Evolutionary conservation across 2,797 vertebrate genomes (phyloP).

Genomic region (Odontamblyopus rebecca): DNA sequence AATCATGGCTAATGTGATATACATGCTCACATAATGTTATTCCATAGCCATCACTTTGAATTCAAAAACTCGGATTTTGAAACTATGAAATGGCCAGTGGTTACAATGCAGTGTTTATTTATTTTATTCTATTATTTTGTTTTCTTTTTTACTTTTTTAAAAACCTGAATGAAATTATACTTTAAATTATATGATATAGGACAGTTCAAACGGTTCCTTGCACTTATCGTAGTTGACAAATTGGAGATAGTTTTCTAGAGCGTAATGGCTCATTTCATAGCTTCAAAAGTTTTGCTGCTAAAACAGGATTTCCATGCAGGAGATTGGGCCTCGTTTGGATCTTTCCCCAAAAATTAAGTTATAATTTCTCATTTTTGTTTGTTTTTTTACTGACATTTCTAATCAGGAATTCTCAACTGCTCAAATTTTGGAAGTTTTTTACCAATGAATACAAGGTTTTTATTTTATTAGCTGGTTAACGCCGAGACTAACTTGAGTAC

Average conservation of each 20-base stretch:
- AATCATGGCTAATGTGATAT: slow-evolving; percentile 67
- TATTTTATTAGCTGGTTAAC: background rate
- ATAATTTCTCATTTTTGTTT: background rate
- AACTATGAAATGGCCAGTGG: slow-evolving; percentile 80
- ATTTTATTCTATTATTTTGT: slow-evolving; percentile 30
- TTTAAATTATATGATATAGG: slow-evolving; percentile 11
- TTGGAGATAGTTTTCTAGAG: slow-evolving; percentile 43
- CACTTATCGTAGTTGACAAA: slow-evolving; percentile 59
- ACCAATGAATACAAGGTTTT: background rate
- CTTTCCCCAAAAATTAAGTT: slow-evolving; percentile 59
- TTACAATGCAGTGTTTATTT: slow-evolving; percentile 72
- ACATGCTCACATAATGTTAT: slow-evolving; percentile 65
- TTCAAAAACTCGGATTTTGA: slow-evolving; percentile 73
- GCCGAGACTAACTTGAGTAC: no score
- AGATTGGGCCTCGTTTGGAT: slow-evolving; percentile 33
- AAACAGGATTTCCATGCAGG: slow-evolving; percentile 72
- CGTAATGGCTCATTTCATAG: slow-evolving; percentile 77
- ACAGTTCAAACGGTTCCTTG: slow-evolving; percentile 40
- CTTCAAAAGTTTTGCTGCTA: slow-evolving; percentile 86
- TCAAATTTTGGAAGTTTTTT: background rate
- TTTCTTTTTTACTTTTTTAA: slow-evolving; percentile 10
- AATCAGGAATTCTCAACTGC: background rate
- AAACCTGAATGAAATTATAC: slow-evolving; percentile 25
- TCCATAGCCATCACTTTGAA: slow-evolving; percentile 76
- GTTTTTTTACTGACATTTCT: background rate